Percentiles rank a stretch among this genome's conserved stretches.
Conservation (phyloP, 2,113 vertebrate genomes). For the Indicator indicator region DNA sequence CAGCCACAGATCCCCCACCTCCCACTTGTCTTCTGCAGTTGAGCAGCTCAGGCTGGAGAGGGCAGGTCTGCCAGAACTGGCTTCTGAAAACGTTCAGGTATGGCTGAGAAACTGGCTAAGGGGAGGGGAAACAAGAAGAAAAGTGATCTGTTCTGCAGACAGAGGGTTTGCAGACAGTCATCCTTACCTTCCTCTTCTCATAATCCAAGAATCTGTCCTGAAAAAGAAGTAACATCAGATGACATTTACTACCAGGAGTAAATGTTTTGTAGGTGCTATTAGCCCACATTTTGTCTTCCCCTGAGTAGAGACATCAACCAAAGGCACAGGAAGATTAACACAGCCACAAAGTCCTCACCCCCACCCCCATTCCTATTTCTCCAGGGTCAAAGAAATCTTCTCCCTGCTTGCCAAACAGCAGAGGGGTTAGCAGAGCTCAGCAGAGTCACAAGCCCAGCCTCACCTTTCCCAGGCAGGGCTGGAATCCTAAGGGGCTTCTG, state of each 20-base stretch:
- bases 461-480: background rate
- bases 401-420: background rate
- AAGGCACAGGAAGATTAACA: background rate
- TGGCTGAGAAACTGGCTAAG: background rate
- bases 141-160: background rate
- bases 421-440: background rate
- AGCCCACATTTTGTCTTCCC: background rate
- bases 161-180: background rate
- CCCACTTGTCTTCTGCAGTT: background rate
- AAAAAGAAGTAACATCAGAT: conserved; percentile 58
- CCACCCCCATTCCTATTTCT: background rate
- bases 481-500: background rate
- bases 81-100: background rate
- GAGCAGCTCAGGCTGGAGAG: background rate
- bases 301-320: background rate
- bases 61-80: background rate
- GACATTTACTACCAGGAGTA: background rate
- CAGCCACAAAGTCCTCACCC: background rate
- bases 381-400: background rate
- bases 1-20: background rate
- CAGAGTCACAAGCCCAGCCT: background rate
- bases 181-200: conserved; percentile 91
- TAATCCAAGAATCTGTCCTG: conserved; percentile 94
- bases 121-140: background rate
- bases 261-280: background rate